Evolutionary conservation across 2,888 invertebrate species (phyloP), one percentile per base, ranked within the genome.

Genomic region (Pycnomerus fuliginosus): DNA sequence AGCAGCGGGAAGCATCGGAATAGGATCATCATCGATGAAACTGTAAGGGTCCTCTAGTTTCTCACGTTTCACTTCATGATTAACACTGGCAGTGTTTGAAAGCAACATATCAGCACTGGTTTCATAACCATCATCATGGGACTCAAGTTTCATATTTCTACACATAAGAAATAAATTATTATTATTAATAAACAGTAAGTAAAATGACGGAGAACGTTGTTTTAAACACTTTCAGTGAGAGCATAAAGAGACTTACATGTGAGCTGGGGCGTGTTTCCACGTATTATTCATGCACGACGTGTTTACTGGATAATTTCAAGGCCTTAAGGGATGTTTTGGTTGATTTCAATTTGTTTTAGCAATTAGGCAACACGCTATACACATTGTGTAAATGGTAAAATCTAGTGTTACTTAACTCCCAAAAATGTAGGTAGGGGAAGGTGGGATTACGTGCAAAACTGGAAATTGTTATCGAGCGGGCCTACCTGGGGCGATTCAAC

Each of bases 41-140:
- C 86, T 87, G 71, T 90, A 91, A 2, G 90, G 88, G 70, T 90
- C 90, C 59, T 85, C 84, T 66, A 66, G 65, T 57, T 72, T 72
- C 60, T 73, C 72, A 55, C 72, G 69, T 58, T 73, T 73, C 32
- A 72, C 67, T 44, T 70, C 68, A 53, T 68, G 70, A 60, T 67
- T 69, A 54, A 65, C 62, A 54, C 61, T 67, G 62, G 67, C 65
- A 62, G 63, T 66, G 62, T 69, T 70, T 29, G 65, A 60, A 53
- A 77, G 71, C 68, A 77, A 72, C 67, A 77, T 73, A 68, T 78
- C 78, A 53, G 76, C 87, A 74, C 89, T 87, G 60, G 90, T 90
- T 78, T 90, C 90, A 77, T 91, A 91, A 56, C 90, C 90, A 77
- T 91, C 90, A 77, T 91, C 90, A 67, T 87, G 85, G 64, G 83